Evolutionary conservation across 2,888 invertebrate genomes (phyloP), one percentile per base, ranked within the genome.

Genomic region (Sarcophaga variegata): DNA sequence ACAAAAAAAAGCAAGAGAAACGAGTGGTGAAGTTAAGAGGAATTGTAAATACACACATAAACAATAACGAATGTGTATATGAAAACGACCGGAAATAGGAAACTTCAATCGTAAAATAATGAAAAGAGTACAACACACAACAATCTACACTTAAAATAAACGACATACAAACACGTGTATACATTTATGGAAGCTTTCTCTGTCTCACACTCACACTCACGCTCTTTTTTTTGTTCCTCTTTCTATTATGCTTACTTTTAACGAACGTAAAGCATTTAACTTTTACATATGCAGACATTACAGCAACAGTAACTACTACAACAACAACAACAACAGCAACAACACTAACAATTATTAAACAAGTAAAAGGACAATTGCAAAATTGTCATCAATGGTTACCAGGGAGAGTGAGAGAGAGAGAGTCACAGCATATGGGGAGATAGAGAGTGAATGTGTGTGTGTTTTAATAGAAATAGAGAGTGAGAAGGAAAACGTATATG

Each of bases 61-160:
- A 78, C 83, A 83, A 83, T 72, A 81, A 78, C 54, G 62, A 83
- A 62, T 78, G 78, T 79, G 14, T 75, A 81, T 83, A 81, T 83
- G 81, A 78, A 87, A 87, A 81, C 83, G 78, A 87, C 81, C 83
- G 86, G 86, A 87, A 87, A 87, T 87, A 83, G 83, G 83, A 87
- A 87, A 87, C 83, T 87, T 87, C 86, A 87, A 87, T 87, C 83
- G 86, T 81, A 84, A 81, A 84, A 87, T 84, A 87, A 87, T 87
- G 86, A 87, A 87, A 54, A 54, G 54, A 12, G 78, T 70, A 84
- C 59, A 77, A 78, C 37, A 77, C 20, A 49, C 12, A 27, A 37
- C 37, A 37, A 37, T 37, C 8, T 10, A 37, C 37, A 10, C 37
- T 37, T 37, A 37, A 37, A 37, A 37, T 71, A 20, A 49, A 77